Evolutionary conservation across 1,140 invertebrate genomes (phyloP).

Genomic region (Sarcophaga bullata): DNA sequence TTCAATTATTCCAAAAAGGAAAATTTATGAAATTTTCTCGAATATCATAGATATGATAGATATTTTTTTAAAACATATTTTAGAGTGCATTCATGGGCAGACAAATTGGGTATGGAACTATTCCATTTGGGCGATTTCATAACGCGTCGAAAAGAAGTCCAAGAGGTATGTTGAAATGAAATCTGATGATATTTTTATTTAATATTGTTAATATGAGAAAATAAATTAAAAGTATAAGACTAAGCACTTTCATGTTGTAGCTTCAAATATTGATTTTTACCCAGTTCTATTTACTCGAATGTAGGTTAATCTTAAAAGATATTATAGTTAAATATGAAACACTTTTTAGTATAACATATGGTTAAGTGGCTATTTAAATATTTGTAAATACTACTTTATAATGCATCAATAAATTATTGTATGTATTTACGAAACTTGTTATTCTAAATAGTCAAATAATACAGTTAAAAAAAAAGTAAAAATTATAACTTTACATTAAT

Average conservation of each 20-base stretch:
- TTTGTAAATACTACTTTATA: too few species aligned
- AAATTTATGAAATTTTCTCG: neutral
- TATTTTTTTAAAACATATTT: conserved; percentile 42
- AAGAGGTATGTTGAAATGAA: conserved; percentile 68
- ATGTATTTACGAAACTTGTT: too few species aligned
- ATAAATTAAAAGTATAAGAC: neutral
- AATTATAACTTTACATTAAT: too few species aligned
- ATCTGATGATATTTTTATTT: too few species aligned
- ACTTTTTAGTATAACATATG: neutral
- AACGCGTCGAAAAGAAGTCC: conserved; percentile 76
- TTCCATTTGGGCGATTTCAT: conserved; percentile 78
- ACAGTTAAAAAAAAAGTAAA: too few species aligned
- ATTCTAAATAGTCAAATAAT: too few species aligned
- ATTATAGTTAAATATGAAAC: neutral
- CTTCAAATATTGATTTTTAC: conserved; percentile 38
- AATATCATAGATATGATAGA: conserved; percentile 28
- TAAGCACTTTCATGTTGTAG: neutral
- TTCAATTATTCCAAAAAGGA: neutral
- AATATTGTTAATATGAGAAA: too few species aligned
- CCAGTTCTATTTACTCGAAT: neutral
- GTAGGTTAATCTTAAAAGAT: neutral
- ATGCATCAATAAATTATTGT: too few species aligned
- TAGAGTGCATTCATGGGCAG: conserved; percentile 78
- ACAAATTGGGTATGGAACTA: conserved; percentile 77
- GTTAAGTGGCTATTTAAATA: neutral